phyloP scores from a whole-genome alignment of 2,113 vertebrate species.

The Gavialis gangeticus region DNA sequence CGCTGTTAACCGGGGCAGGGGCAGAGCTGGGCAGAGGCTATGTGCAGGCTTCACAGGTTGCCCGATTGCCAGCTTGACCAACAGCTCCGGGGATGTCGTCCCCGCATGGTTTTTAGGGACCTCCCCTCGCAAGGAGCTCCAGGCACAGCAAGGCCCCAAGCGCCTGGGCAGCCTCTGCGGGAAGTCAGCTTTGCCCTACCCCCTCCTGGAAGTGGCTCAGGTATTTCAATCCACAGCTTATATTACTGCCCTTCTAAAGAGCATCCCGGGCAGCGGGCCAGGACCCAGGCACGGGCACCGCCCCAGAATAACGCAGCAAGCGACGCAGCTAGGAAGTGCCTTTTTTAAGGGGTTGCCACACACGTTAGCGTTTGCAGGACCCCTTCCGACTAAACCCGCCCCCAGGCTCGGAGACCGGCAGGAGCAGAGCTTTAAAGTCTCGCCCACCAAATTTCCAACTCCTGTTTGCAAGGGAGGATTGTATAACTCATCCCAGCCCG shows the following conservation, averaged over 20 bases:
- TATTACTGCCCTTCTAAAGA: neutral
- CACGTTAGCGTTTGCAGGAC: neutral
- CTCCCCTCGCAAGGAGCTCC: neutral
- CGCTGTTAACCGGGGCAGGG: neutral
- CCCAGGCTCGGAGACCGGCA: neutral
- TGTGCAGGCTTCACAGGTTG: neutral
- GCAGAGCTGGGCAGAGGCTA: neutral
- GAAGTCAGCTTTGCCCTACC: neutral
- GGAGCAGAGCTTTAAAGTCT: neutral
- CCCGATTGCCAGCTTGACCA: neutral
- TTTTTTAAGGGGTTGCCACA: neutral
- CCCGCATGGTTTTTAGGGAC: neutral
- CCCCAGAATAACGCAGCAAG: neutral
- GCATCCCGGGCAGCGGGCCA: neutral
- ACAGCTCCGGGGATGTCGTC: neutral
- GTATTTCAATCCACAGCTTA: neutral
- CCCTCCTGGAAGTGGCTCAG: neutral
- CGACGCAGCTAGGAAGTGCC: too few species aligned
- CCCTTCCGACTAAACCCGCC: neutral
- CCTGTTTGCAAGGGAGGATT: neutral
- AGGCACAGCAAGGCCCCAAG: neutral
- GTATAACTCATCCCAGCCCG: neutral
- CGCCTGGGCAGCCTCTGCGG: neutral
- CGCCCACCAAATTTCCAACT: neutral
- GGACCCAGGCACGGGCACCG: neutral